Conservation (phyloP, 2,797 vertebrate genomes). For the Limnodromus scolopaceus region DNA sequence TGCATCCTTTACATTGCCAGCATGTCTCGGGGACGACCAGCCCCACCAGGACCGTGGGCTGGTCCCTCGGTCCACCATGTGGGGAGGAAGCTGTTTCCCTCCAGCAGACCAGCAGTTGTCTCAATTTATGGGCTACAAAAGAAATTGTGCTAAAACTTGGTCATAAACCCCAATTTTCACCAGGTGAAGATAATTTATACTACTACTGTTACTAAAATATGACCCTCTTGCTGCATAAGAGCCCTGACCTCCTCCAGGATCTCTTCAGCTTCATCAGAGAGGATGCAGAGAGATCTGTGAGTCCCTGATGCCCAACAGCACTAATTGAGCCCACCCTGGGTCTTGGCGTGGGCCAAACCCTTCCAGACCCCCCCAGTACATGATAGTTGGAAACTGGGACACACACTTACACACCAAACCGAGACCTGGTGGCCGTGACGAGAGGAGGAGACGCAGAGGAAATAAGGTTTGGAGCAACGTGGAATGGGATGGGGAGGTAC, state of each 20-base stretch:
- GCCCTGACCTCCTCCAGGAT: neutral
- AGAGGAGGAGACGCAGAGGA: neutral
- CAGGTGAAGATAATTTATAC: neutral
- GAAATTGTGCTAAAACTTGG: neutral
- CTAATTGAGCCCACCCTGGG: neutral
- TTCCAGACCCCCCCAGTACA: neutral
- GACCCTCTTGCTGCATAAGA: neutral
- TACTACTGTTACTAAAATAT: neutral
- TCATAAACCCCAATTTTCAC: neutral
- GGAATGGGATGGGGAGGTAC: neutral
- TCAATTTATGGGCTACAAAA: neutral
- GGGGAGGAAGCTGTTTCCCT: neutral
- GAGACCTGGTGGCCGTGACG: neutral
- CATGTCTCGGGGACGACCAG: rapidly evolving
- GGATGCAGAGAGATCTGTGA: neutral
- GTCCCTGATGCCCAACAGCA: neutral
- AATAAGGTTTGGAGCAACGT: neutral
- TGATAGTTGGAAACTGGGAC: neutral
- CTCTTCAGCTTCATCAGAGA: neutral
- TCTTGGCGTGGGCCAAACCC: neutral
- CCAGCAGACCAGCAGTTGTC: neutral
- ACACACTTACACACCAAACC: neutral
- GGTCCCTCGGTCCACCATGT: rapidly evolving
- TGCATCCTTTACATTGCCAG: neutral
- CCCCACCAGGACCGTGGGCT: neutral